Evolutionary conservation across 2,113 vertebrate genomes (phyloP), one percentile per base, ranked within the genome.

Genomic region (Micromys minutus): DNA sequence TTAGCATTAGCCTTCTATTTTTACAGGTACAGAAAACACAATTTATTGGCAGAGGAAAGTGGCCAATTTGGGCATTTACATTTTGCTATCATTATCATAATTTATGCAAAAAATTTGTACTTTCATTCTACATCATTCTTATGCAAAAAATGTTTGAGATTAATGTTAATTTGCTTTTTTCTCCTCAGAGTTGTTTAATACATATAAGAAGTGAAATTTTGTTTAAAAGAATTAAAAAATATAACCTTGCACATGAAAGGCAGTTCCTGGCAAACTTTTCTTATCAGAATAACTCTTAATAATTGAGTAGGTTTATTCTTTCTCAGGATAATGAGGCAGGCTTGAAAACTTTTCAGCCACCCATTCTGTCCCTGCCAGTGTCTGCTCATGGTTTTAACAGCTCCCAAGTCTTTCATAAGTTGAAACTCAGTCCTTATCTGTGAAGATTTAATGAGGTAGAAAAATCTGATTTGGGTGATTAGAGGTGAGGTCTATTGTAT

Each of bases 31-130:
- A 93, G 47, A 85, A 29, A 74, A 11, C 61, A 6, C 67, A n/a
- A 91, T 89, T 91, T 76, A 89, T 59, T 24, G 72, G 39, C 57
- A 26, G 10, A 39, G 42, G 85, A 80, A 92, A 85, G 71, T 61
- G 10, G 1, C n/a, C 12, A 59, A 13, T 67, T 59, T 16, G 80
- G 19, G 21, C 1, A 0, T 89, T 11, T 15, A 22, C 89, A 61
- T 69, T 80, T 47, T 59, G 55, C 31, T 89, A 1, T n/a, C 34
- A 34, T 8, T 93, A 7, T 7, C 16, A 71, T 83, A 61, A 47
- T 72, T 72, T 72, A 9, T 72, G 8, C 9, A 93, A 31, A 92
- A 61, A 61, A 1, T 45, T 87, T 22, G 72, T 10, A 91, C 42
- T 88, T 92, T 89, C 19, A 84, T 6, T 7, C 7, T 88, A 94